phyloP scores from a whole-genome alignment of 2,888 invertebrate genomes.

The Dione vanillae region DNA sequence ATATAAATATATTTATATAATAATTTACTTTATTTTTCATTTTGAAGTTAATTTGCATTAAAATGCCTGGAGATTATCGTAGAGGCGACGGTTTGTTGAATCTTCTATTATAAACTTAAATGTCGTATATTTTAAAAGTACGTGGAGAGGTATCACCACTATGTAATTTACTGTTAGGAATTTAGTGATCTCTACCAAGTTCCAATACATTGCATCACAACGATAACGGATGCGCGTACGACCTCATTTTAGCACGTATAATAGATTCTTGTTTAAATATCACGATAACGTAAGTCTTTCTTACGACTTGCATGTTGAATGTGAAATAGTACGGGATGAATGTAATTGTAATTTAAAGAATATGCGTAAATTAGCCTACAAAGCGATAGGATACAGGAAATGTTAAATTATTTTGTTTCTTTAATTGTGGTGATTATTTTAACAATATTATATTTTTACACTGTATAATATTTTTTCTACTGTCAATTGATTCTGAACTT shows the following conservation, averaged over 20 bases:
- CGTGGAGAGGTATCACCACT: background rate
- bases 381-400: too few relatives aligned
- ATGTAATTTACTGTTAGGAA: constrained; percentile 38
- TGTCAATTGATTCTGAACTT: too few relatives aligned
- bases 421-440: too few relatives aligned
- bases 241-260: constrained; percentile 32
- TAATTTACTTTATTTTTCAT: too few relatives aligned
- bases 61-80: too few relatives aligned
- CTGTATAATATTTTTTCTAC: too few relatives aligned
- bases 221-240: constrained; percentile 39
- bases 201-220: constrained; percentile 38
- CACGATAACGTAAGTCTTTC: constrained; percentile 9
- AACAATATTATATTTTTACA: too few relatives aligned
- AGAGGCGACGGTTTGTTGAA: too few relatives aligned
- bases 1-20: background rate
- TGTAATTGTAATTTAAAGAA: background rate
- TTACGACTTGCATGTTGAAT: constrained; percentile 11
- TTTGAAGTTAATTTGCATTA: too few relatives aligned
- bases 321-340: background rate
- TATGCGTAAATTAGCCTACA: too few relatives aligned
- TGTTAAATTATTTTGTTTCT: too few relatives aligned
- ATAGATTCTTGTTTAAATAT: constrained; percentile 26
- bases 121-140: background rate
- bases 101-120: background rate
- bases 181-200: constrained; percentile 39